Base-by-base conservation (phyloP, 2,888 invertebrate genomes). In the Andrena praecox region DNA sequence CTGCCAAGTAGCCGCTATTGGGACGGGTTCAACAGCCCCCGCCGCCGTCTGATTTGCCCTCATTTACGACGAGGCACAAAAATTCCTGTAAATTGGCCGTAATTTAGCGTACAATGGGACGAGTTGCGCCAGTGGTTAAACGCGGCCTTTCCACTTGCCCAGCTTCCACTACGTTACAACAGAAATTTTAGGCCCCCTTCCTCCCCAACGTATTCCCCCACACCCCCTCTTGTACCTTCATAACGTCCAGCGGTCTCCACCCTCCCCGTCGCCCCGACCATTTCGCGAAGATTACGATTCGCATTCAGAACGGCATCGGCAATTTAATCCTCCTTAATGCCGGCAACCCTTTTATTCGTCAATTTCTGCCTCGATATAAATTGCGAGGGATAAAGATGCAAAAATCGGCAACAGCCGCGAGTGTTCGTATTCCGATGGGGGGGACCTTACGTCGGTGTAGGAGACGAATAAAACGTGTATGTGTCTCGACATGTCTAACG, bases 61-160 rank as follows among this genome's bases (percentile, higher is more conserved):
- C 91, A 91, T 93, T 92, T 91, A 91, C 88, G 89, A 83, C 83
- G 85, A 87, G 84, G 82, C 72, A 82, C 80, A 91, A 91, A 91
- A 92, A 91, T 91, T 90, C 90, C 80, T 89, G 88, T 91, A 91
- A 92, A 93, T 92, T 92, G 90, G 89, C 86, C 88, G 90, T 91
- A 91, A 92, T 92, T 91, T 82, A 87, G 77, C 80, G 68, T 24
- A 84, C 82, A 84, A 87, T 87, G 80, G 83, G 63, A 82, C 70
- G 76, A 83, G 83, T 72, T 75, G 82, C 71, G 78, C 70, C 77
- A 68, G 68, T 60, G 77, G 82, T 81, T 81, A 69, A 83, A 77
- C 77, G 67, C 54, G 69, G 54, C 69, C 82, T 73, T 73, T 77
- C 82, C 70, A 62, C 31, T 73, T 48, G 2, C 8, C 1, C 8